Base-by-base conservation (phyloP, 2,113 vertebrate species). In the Lipotes vexillifer region DNA sequence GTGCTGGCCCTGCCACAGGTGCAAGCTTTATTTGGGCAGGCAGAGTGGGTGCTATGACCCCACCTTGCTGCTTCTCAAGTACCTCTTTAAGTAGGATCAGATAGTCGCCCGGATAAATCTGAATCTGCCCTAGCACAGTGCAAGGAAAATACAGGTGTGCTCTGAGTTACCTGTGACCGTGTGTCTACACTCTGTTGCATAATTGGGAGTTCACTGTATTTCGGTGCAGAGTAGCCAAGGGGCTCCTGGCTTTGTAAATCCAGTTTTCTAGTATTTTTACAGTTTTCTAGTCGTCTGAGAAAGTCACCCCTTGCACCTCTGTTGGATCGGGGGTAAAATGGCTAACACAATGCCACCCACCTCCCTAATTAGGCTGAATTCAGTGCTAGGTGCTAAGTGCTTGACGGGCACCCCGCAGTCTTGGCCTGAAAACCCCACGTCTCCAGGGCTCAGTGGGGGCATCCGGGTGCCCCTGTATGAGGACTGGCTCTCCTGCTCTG, bases 1-100 rank as follows among this genome's bases (percentile, higher is more conserved):
- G 33, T 66, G 41, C 36, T 59, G 68, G 12, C 63, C 1, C 17
- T 17, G 0, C 1, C 0, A 0, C 8, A n/a, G 29, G 33, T 31
- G 31, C 52, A 46, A 11, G 36, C 25, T 86, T 82, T 21, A 36
- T 17, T 74, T 75, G 15, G 2, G 20, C 17, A 27, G 36, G 1
- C 8, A 7, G 49, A 82, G 38, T 52, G 61, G 18, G 18, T 27
- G 15, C 2, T 2, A 3, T 44, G 57, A 21, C 46, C 27, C 8
- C 20, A n/a, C 29, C 21, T 44, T 0, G 3, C 7, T 18, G 65
- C 36, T 29, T 49, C 36, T 69, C 29, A 23, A 5, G n/a, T 71
- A 59, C 36, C 15, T 49, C 46, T 66, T 57, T 14, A 33, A 33
- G 59, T 7, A 18, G 7, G 68, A 31, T 41, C 49, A 14, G 12